Evolutionary conservation across 37 sponge, comb jelly and placozoan species (phyloP).

Genomic region (Ianthella basta): DNA sequence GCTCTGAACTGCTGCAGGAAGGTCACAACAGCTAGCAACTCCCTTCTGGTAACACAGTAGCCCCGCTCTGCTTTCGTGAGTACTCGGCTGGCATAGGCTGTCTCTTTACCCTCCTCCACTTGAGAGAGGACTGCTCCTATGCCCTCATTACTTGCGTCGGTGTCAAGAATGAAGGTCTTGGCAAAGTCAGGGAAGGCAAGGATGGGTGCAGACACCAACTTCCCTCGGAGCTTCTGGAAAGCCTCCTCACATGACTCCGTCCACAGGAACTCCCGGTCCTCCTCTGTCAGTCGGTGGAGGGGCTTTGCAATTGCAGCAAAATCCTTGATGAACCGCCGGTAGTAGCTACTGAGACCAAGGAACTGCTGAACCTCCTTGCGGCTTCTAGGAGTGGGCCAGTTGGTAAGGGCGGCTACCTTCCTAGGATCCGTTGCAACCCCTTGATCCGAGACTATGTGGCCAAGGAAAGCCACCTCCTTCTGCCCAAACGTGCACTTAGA

Average conservation of each 20-base stretch:
- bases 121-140: slow-evolving; percentile 5
- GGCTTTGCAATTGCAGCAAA: background rate
- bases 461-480: background rate
- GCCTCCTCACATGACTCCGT: background rate
- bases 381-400: background rate
- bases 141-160: slow-evolving; percentile 1
- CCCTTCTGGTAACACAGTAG: slow-evolving; percentile 8
- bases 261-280: slow-evolving; percentile 1
- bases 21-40: slow-evolving; percentile 26
- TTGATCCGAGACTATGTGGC: background rate
- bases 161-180: background rate
- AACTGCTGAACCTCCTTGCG: slow-evolving; percentile 25
- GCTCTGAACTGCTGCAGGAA: too few relatives aligned
- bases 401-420: background rate
- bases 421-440: background rate
- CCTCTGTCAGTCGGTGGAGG: background rate
- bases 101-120: background rate
- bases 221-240: background rate
- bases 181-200: background rate
- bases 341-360: slow-evolving; percentile 22
- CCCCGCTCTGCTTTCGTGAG: background rate
- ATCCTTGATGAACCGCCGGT: slow-evolving; percentile 9
- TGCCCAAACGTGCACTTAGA: slow-evolving; percentile 39
- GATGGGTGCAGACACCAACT: background rate
- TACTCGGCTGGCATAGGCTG: background rate